phyloP scores from a whole-genome alignment of 2,888 invertebrate species.

The Phortica magna region DNA sequence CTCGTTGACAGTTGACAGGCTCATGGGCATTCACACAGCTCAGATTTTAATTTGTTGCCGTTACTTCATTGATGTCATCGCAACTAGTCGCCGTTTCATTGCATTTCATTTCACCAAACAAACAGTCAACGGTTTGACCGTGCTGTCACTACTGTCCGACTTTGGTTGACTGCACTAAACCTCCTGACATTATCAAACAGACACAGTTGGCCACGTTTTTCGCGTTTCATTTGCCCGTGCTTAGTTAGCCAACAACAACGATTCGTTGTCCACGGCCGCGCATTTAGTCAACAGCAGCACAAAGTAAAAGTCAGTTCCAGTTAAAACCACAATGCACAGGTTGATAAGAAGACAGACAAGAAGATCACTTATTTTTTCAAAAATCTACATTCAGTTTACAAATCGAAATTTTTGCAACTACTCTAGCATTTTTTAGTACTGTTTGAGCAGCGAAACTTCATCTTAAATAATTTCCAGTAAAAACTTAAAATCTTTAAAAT shows the following conservation, averaged over 20 bases:
- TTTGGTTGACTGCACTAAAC: not conserved
- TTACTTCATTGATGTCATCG: not conserved
- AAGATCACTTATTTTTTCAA: not conserved
- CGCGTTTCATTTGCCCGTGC: not conserved
- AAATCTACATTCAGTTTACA: not conserved
- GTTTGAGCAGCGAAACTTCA: no score
- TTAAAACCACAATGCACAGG: not conserved
- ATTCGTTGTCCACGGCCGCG: not conserved
- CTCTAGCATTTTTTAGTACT: not conserved
- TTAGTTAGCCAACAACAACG: not conserved
- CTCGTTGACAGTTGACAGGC: no score
- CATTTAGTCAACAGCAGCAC: not conserved
- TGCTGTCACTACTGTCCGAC: not conserved
- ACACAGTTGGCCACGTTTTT: not conserved
- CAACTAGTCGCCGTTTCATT: not conserved
- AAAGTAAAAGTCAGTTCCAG: not conserved
- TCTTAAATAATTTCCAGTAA: no score
- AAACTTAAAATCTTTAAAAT: no score
- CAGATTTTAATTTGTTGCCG: no score
- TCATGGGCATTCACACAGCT: no score
- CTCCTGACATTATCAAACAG: not conserved
- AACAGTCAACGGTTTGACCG: not conserved
- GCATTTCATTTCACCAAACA: not conserved
- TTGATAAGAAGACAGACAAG: not conserved
- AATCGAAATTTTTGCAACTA: not conserved